These are phyloP conservation scores for Cerceris ruficornis DNA, from an alignment of 2,888 invertebrate genomes.

Conservation along the genomic window DNA sequence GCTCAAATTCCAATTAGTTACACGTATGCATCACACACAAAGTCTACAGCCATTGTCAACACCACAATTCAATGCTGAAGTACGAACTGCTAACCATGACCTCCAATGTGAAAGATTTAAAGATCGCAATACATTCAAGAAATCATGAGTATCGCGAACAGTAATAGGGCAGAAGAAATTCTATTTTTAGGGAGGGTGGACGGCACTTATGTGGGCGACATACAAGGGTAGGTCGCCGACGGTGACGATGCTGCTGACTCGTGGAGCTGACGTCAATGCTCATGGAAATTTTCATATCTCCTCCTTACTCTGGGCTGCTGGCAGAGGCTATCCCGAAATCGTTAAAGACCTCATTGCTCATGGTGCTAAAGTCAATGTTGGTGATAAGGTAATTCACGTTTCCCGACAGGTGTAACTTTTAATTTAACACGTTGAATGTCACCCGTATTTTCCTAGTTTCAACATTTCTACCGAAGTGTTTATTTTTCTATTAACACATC, in stretches of 20 bases:
- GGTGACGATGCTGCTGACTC: constrained; percentile 90
- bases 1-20: too few relatives aligned
- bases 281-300: constrained; percentile 97
- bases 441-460: too few relatives aligned
- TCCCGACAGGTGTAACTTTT: neutral
- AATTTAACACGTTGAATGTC: too few relatives aligned
- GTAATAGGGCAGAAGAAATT: constrained; percentile 4
- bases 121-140: too few relatives aligned
- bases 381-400: constrained; percentile 87
- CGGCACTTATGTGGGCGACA: constrained; percentile 98
- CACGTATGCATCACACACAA: too few relatives aligned
- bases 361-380: constrained; percentile 96
- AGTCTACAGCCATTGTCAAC: too few relatives aligned
- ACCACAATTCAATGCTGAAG: too few relatives aligned
- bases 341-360: constrained; percentile 91
- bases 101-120: too few relatives aligned
- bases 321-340: constrained; percentile 94
- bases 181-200: constrained; percentile 93
- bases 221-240: constrained; percentile 94
- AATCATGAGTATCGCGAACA: too few relatives aligned
- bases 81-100: too few relatives aligned
- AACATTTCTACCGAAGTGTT: neutral
- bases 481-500: too few relatives aligned
- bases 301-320: constrained; percentile 97
- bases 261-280: constrained; percentile 96